Evolutionary conservation across 2,113 vertebrate species (phyloP).

Genomic region (Antennarius striatus): DNA sequence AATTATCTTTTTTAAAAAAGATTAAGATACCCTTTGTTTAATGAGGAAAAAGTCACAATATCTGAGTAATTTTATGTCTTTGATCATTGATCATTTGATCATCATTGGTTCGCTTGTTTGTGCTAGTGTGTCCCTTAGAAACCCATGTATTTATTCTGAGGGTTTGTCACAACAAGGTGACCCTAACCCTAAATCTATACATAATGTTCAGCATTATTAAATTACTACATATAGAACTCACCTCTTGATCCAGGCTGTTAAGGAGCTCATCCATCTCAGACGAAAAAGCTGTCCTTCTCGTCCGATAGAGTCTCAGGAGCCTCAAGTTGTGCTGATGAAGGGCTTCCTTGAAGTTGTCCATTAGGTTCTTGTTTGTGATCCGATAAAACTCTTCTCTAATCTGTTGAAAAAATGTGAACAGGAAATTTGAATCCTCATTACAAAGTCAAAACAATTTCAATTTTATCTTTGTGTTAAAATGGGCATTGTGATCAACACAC

Average conservation of each 20-base stretch:
- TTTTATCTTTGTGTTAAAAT: constrained; percentile 4
- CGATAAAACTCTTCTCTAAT: too few relatives aligned
- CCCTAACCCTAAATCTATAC: too few relatives aligned
- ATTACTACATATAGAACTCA: background rate
- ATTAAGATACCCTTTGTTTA: constrained; percentile 13
- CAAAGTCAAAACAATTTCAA: too few relatives aligned
- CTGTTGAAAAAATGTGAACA: too few relatives aligned
- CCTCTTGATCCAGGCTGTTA: constrained; percentile 12
- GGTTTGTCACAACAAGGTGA: too few relatives aligned
- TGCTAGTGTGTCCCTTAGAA: background rate
- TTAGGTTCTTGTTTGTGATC: too few relatives aligned
- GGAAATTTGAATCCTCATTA: too few relatives aligned
- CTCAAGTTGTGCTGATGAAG: too few relatives aligned
- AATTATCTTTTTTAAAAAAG: background rate
- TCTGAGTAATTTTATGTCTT: background rate
- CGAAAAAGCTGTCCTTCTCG: constrained; percentile 1
- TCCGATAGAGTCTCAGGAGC: too few relatives aligned
- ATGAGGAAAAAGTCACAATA: background rate
- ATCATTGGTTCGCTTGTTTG: constrained; percentile 4
- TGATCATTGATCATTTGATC: background rate
- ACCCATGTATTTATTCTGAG: too few relatives aligned
- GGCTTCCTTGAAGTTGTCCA: too few relatives aligned
- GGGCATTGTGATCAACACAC: constrained; percentile 1
- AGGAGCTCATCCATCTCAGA: constrained; percentile 7
- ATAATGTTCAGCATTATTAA: background rate